These are phyloP conservation scores for Lithobates pipiens DNA, from an alignment of 2,797 vertebrate species.

Conservation along the genomic window DNA sequence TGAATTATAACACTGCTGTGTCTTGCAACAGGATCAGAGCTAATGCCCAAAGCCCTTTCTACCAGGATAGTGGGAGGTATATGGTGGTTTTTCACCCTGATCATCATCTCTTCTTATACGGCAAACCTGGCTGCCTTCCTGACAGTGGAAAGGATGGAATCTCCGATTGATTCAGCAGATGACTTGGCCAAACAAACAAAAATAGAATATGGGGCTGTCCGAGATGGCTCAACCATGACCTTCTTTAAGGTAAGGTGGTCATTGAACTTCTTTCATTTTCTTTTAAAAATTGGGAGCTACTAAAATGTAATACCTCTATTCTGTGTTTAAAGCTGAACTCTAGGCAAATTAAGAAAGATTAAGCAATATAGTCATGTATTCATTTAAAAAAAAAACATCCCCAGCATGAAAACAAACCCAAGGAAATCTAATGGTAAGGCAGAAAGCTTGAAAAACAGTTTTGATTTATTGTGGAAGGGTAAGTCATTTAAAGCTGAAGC, in stretches of 20 bases:
- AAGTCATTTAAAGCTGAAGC: too few relatives aligned
- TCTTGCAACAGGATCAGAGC: slow-evolving; percentile 88
- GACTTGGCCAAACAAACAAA: slow-evolving; percentile 97
- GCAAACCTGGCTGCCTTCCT: slow-evolving; percentile 97
- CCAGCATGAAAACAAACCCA: too few relatives aligned
- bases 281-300: too few relatives aligned
- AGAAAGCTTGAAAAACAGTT: too few relatives aligned
- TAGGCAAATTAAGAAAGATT: too few relatives aligned
- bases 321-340: too few relatives aligned
- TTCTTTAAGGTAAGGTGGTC: slow-evolving; percentile 91
- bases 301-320: too few relatives aligned
- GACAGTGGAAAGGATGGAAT: slow-evolving; percentile 97
- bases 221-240: slow-evolving; percentile 97
- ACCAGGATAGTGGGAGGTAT: slow-evolving; percentile 98
- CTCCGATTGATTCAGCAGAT: slow-evolving; percentile 94
- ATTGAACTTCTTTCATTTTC: background rate
- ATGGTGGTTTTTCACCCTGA: slow-evolving; percentile 99
- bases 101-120: slow-evolving; percentile 98
- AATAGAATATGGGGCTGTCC: slow-evolving; percentile 94
- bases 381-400: too few relatives aligned
- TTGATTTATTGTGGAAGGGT: too few relatives aligned
- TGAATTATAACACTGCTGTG: slow-evolving; percentile 39
- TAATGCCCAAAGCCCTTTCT: slow-evolving; percentile 98
- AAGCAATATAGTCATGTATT: too few relatives aligned
- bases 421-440: too few relatives aligned